These are phyloP conservation scores for Montipora efflorescens DNA, from an alignment of 64 coral and sea anemone species.

Conservation along the genomic window DNA sequence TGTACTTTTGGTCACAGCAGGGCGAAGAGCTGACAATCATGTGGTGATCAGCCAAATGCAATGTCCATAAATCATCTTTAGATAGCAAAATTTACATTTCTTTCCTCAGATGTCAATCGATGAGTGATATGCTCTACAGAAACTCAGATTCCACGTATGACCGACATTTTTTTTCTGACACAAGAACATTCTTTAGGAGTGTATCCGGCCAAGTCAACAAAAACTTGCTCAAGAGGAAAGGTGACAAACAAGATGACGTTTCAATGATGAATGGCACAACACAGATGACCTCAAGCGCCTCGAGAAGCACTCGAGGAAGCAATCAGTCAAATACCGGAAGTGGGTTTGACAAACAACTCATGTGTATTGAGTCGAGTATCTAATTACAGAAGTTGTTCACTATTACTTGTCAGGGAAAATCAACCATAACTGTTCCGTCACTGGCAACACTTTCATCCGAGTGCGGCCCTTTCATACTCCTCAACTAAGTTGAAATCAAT, in stretches of 20 bases:
- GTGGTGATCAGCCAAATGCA: no score
- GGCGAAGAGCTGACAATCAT: no score
- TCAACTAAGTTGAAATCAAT: no score
- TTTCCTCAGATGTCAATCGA: background rate
- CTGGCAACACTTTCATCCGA: no score
- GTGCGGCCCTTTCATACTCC: no score
- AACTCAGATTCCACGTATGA: background rate
- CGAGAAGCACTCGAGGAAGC: background rate
- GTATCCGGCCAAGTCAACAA: background rate
- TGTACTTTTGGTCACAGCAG: no score
- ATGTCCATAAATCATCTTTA: no score
- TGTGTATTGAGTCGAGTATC: conserved; percentile 13
- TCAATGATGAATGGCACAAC: background rate
- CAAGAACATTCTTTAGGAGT: conserved; percentile 20
- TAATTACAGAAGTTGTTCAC: background rate
- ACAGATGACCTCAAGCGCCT: background rate
- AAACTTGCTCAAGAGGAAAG: background rate
- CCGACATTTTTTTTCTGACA: conserved; percentile 11
- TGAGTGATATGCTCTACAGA: background rate
- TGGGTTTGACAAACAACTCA: background rate
- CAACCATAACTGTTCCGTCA: no score
- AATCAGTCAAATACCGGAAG: background rate
- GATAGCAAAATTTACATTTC: background rate
- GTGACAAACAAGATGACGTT: background rate
- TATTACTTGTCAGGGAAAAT: background rate